A percentile compares a stretch with the other conserved stretches of the same genome.
Evolutionary conservation across 2,888 invertebrate species (phyloP).

Genomic region (Caenorhabditis plicata): DNA sequence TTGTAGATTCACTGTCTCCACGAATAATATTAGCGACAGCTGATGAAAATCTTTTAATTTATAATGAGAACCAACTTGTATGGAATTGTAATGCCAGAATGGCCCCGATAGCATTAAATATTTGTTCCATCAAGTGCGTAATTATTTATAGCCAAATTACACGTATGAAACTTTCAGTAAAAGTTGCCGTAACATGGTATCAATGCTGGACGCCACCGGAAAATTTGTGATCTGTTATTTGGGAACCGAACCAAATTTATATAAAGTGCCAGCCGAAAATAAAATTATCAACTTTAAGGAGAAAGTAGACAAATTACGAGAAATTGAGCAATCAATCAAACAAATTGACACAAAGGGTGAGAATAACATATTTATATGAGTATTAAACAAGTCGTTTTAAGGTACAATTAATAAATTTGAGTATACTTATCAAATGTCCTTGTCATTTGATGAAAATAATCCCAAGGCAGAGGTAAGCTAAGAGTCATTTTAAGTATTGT

Average conservation of each 20-base stretch:
- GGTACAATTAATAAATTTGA: slow-evolving; percentile 5
- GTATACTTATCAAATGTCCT: slow-evolving; percentile 18
- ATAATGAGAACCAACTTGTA: slow-evolving; percentile 30
- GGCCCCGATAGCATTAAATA: slow-evolving; percentile 9
- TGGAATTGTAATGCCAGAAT: slow-evolving; percentile 43
- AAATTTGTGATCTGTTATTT: slow-evolving; percentile 36
- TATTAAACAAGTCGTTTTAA: too few relatives aligned
- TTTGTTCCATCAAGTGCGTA: slow-evolving; percentile 25
- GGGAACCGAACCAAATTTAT: slow-evolving; percentile 42
- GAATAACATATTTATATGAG: too few relatives aligned
- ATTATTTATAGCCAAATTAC: neutral
- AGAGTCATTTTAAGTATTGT: slow-evolving; percentile 19
- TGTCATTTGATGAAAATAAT: slow-evolving; percentile 13
- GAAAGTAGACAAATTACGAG: slow-evolving; percentile 14
- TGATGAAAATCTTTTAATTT: slow-evolving; percentile 30
- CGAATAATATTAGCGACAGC: slow-evolving; percentile 27
- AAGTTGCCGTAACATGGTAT: slow-evolving; percentile 27
- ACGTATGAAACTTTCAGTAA: slow-evolving; percentile 12
- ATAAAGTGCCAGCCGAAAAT: slow-evolving; percentile 24
- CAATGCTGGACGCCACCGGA: slow-evolving; percentile 19
- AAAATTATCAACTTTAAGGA: slow-evolving; percentile 14
- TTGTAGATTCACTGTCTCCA: slow-evolving; percentile 14
- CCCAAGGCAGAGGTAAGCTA: slow-evolving; percentile 20
- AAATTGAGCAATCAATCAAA: slow-evolving; percentile 19
- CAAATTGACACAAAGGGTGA: slow-evolving; percentile 11